These are phyloP conservation scores for Paratrypauchen microcephalus DNA, from an alignment of 2,797 vertebrate genomes.

Conservation along the genomic window DNA sequence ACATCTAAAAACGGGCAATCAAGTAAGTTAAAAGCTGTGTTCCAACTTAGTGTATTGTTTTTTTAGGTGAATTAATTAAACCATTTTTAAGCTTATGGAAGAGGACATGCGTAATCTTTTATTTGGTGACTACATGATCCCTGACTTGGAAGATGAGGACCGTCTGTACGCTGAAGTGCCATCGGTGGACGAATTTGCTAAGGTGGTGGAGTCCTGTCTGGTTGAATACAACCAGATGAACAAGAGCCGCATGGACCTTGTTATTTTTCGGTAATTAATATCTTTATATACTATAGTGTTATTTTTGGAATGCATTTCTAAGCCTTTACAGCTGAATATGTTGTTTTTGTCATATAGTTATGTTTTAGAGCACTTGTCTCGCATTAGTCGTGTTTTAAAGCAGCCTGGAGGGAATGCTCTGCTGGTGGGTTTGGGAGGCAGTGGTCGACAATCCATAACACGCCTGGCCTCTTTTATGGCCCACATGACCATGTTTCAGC, in stretches of 20 bases:
- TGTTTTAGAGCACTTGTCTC: conserved; percentile 92
- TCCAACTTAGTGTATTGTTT: background rate
- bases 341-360: conserved; percentile 75
- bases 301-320: background rate
- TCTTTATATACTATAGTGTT: background rate
- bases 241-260: conserved; percentile 94
- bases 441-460: conserved; percentile 95
- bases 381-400: conserved; percentile 91
- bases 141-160: conserved; percentile 87
- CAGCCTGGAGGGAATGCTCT: conserved; percentile 91
- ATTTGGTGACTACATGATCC: conserved; percentile 95
- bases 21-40: conserved; percentile 72
- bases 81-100: conserved; percentile 81
- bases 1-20: conserved; percentile 80
- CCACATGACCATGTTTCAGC: conserved; percentile 92
- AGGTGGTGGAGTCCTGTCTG: conserved; percentile 85
- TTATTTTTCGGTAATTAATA: conserved; percentile 88
- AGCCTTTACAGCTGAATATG: background rate
- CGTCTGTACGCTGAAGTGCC: conserved; percentile 89
- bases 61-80: background rate
- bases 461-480: conserved; percentile 92
- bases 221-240: conserved; percentile 94
- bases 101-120: conserved; percentile 87
- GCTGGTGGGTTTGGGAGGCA: conserved; percentile 93
- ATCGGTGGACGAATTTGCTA: conserved; percentile 78